Evolutionary conservation across 2,888 invertebrate genomes (phyloP).

Genomic region (Eristalinus aeneus): DNA sequence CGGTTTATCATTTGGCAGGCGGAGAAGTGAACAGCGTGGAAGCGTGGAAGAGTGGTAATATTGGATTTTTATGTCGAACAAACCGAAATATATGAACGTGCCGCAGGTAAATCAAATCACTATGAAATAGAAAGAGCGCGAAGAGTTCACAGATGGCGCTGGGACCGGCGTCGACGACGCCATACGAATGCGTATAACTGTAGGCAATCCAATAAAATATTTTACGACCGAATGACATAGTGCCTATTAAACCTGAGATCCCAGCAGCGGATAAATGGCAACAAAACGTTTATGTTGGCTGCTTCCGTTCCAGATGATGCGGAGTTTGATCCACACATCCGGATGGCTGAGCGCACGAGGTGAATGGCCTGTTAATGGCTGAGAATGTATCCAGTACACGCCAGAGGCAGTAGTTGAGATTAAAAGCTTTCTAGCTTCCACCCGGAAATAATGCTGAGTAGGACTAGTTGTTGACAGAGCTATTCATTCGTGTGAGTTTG

Average conservation of each 20-base stretch:
- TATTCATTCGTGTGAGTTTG: not conserved
- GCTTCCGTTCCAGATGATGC: slow-evolving; percentile 1
- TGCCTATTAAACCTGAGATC: slow-evolving; percentile 35
- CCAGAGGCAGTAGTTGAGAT: slow-evolving; percentile 12
- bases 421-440: slow-evolving; percentile 14
- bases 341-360: not conserved
- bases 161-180: not conserved
- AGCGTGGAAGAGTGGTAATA: slow-evolving; percentile 25
- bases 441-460: slow-evolving; percentile 8
- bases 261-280: not conserved
- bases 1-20: slow-evolving; percentile 42
- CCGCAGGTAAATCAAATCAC: slow-evolving; percentile 44
- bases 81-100: slow-evolving; percentile 34
- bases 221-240: slow-evolving; percentile 46
- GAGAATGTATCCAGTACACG: slow-evolving; percentile 9
- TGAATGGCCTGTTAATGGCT: slow-evolving; percentile 19
- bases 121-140: slow-evolving; percentile 17
- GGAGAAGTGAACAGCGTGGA: slow-evolving; percentile 6
- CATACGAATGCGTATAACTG: slow-evolving; percentile 11
- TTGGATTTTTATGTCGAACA: slow-evolving; percentile 43
- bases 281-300: slow-evolving; percentile 29
- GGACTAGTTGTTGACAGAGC: slow-evolving; percentile 18
- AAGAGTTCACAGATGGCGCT: not conserved
- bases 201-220: slow-evolving; percentile 47
- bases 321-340: not conserved